Conservation (phyloP, 2,113 vertebrate species). For the Pagrus major region DNA sequence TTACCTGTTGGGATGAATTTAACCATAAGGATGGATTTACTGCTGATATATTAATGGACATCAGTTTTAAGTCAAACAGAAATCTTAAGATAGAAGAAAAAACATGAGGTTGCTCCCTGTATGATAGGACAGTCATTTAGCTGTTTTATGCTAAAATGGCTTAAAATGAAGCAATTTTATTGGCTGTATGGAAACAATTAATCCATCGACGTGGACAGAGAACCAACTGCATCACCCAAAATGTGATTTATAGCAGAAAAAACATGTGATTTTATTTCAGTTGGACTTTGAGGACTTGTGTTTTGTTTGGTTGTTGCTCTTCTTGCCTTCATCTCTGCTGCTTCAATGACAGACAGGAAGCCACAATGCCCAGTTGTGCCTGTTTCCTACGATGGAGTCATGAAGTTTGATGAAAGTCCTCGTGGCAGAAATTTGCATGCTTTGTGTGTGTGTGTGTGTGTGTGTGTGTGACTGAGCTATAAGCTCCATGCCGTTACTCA, state of each 20-base stretch:
- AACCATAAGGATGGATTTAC: neutral
- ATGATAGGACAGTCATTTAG: no score
- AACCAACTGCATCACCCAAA: no score
- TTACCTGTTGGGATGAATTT: no score
- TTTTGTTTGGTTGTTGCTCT: neutral
- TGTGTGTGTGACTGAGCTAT: slow-evolving; percentile 12
- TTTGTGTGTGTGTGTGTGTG: neutral
- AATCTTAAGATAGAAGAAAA: neutral
- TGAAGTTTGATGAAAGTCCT: slow-evolving; percentile 16
- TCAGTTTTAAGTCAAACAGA: neutral
- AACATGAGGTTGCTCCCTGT: neutral
- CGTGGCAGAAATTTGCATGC: slow-evolving; percentile 23
- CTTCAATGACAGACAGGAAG: neutral
- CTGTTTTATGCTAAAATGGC: no score
- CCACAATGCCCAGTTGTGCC: neutral
- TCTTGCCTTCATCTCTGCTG: neutral
- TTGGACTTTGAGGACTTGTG: neutral
- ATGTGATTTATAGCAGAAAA: no score
- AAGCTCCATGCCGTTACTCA: slow-evolving; percentile 30
- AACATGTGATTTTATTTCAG: neutral
- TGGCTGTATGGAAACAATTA: neutral
- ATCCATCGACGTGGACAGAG: neutral
- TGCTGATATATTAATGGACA: neutral
- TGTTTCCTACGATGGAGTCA: neutral
- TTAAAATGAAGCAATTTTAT: neutral